Conservation (phyloP, 2,888 invertebrate genomes). For the Eupelmus urozonus region DNA sequence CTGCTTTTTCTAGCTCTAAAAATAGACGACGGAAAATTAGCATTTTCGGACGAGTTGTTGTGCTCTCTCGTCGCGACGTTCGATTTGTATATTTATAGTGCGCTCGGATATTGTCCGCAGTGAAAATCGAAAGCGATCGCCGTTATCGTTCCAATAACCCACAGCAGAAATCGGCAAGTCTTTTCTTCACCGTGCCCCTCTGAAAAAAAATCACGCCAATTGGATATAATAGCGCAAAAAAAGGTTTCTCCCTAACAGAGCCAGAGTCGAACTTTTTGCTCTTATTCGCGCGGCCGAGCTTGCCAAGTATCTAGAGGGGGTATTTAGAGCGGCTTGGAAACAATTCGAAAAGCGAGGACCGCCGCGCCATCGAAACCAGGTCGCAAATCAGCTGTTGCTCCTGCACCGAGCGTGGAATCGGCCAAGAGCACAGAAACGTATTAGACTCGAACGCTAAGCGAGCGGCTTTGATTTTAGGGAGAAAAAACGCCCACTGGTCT, state of each 20-base stretch:
- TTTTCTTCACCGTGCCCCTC: too few relatives aligned
- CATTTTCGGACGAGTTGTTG: neutral
- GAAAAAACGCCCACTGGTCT: too few relatives aligned
- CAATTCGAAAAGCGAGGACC: conserved; percentile 26
- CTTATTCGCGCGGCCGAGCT: neutral
- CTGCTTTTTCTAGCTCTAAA: conserved; percentile 12
- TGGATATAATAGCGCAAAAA: too few relatives aligned
- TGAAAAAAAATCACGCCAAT: too few relatives aligned
- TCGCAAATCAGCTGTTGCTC: conserved; percentile 19
- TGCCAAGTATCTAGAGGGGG: conserved; percentile 15
- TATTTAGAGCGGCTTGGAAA: conserved; percentile 30
- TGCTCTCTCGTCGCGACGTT: neutral
- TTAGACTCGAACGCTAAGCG: conserved; percentile 17
- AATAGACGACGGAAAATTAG: conserved; percentile 23
- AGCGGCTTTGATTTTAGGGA: too few relatives aligned
- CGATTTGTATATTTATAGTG: too few relatives aligned
- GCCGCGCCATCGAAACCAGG: conserved; percentile 29
- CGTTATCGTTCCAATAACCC: too few relatives aligned
- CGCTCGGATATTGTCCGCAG: too few relatives aligned
- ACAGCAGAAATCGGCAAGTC: too few relatives aligned
- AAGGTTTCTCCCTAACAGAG: too few relatives aligned
- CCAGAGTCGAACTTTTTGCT: too few relatives aligned
- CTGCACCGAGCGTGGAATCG: neutral
- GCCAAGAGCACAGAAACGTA: conserved; percentile 15
- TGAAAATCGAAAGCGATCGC: too few relatives aligned